Conservation (phyloP, 2,113 vertebrate species). For the Dicaeum eximium region DNA sequence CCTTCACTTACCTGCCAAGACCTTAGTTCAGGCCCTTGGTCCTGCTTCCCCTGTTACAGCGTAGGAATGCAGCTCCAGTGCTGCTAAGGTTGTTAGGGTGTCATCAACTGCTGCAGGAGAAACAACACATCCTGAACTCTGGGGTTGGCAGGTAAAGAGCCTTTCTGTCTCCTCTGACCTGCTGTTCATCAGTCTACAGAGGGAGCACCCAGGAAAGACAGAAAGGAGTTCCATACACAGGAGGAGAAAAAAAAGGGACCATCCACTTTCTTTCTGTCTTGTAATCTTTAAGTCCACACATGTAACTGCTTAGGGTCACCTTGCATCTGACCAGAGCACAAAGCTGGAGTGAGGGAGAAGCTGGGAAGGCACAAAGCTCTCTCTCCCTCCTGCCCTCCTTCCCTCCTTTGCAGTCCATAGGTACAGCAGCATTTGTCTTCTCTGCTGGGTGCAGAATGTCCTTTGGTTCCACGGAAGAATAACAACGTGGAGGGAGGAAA, state of each 20-base stretch:
- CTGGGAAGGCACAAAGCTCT: not conserved
- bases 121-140: constrained; percentile 71
- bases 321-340: not conserved
- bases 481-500: not conserved
- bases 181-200: not conserved
- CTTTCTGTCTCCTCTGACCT: constrained; percentile 41
- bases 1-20: constrained; percentile 70
- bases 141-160: constrained; percentile 67
- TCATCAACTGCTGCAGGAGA: constrained; percentile 70
- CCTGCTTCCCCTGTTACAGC: constrained; percentile 69
- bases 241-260: not conserved
- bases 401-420: not conserved
- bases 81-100: constrained; percentile 69
- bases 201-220: constrained; percentile 49
- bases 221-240: constrained; percentile 4
- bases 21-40: constrained; percentile 70
- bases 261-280: constrained; percentile 30
- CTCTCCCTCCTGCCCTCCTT: not conserved
- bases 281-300: constrained; percentile 56
- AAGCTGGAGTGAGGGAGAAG: not conserved
- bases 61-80: constrained; percentile 69
- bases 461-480: not conserved
- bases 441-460: not conserved
- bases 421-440: not conserved
- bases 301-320: constrained; percentile 32